Conservation (phyloP, 1,140 invertebrate genomes). For the Diabrotica undecimpunctata region DNA sequence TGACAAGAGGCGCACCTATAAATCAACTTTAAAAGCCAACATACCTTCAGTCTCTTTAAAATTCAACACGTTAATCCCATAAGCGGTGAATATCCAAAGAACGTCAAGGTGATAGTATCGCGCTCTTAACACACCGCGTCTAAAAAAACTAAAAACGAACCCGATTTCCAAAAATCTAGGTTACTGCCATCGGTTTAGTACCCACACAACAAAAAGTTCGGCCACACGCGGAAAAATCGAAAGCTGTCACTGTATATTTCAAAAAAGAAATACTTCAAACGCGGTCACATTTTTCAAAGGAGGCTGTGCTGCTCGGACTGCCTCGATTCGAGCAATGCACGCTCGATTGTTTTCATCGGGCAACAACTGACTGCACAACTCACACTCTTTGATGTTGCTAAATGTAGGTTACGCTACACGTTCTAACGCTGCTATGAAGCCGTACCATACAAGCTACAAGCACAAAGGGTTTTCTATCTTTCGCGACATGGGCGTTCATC, state of each 20-base stretch:
- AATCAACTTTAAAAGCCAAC: not conserved
- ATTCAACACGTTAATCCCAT: not conserved
- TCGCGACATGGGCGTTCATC: slow-evolving; percentile 1
- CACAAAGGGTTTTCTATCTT: slow-evolving; percentile 4
- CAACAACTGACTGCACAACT: slow-evolving; percentile 1
- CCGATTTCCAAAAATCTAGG: no score
- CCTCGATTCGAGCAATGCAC: slow-evolving; percentile 6
- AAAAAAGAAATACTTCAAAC: slow-evolving; percentile 5
- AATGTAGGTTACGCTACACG: slow-evolving; percentile 12
- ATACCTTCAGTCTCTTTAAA: not conserved
- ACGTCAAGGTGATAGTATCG: not conserved
- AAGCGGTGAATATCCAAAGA: not conserved
- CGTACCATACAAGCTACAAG: not conserved
- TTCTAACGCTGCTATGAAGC: not conserved
- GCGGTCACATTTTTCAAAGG: slow-evolving; percentile 13
- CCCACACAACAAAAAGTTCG: not conserved
- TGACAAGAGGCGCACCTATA: not conserved
- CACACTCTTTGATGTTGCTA: slow-evolving; percentile 9
- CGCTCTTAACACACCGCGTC: not conserved
- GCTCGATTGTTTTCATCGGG: slow-evolving; percentile 13
- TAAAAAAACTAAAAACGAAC: no score
- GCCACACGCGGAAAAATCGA: no score
- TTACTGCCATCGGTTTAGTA: not conserved
- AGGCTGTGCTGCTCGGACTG: not conserved
- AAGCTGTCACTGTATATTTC: not conserved